Evolutionary conservation across 2,888 invertebrate genomes (phyloP).

Genomic region (Platycheirus albimanus): DNA sequence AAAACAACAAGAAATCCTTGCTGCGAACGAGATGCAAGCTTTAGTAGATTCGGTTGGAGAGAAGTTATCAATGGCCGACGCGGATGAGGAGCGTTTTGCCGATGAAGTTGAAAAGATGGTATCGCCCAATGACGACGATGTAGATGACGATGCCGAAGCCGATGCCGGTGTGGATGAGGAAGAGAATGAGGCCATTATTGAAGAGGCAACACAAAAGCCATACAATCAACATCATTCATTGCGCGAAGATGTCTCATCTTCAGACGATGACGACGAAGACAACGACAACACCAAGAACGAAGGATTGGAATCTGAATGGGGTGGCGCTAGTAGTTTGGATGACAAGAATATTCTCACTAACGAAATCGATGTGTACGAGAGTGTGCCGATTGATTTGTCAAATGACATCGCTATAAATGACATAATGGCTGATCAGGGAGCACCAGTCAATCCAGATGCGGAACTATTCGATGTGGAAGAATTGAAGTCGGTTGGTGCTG

Average conservation of each 20-base stretch:
- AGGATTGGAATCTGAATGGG: slow-evolving; percentile 80
- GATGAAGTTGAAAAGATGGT: slow-evolving; percentile 47
- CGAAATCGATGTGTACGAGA: slow-evolving; percentile 79
- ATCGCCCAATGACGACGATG: slow-evolving; percentile 12
- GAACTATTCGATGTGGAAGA: slow-evolving; percentile 78
- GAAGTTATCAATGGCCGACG: slow-evolving; percentile 44
- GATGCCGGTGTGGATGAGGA: too few relatives aligned
- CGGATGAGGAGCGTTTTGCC: slow-evolving; percentile 28
- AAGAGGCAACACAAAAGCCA: slow-evolving; percentile 33
- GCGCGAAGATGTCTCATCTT: slow-evolving; percentile 79
- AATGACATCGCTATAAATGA: slow-evolving; percentile 82
- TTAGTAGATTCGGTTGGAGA: slow-evolving; percentile 49
- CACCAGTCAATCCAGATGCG: slow-evolving; percentile 81
- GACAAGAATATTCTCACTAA: slow-evolving; percentile 78
- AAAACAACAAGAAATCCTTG: slow-evolving; percentile 12
- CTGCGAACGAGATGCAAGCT: slow-evolving; percentile 33
- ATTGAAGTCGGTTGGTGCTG: slow-evolving; percentile 1
- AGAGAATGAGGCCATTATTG: too few relatives aligned
- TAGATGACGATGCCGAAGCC: slow-evolving; percentile 6
- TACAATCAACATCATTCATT: slow-evolving; percentile 47
- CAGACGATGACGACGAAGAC: slow-evolving; percentile 77
- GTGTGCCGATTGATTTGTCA: slow-evolving; percentile 80
- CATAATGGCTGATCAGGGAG: slow-evolving; percentile 79
- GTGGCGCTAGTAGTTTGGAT: slow-evolving; percentile 66
- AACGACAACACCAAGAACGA: slow-evolving; percentile 60